Evolutionary conservation across 2,888 invertebrate genomes (phyloP), one percentile per base, ranked within the genome.

Genomic region (Luperina testacea): DNA sequence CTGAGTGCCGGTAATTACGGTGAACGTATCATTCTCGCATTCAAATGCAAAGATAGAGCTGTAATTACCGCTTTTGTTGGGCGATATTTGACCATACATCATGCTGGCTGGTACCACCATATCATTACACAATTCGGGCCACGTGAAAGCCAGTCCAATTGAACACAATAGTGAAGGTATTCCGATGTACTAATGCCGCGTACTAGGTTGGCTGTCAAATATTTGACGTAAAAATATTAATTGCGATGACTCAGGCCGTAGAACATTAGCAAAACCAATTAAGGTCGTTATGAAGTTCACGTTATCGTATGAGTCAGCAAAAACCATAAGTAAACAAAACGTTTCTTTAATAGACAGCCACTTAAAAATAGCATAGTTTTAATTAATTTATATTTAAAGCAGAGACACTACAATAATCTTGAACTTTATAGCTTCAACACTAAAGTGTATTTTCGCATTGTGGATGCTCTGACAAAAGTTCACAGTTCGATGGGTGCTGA

Each of bases 401-500:
- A 13, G 24, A 68, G 1, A 27, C 6, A 1, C 0, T 24, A 70
- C 1, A 17, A 17, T 27, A 61, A 75, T 53, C 1, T 64, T 57
- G n/a, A 15, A 42, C 78, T 63, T 51, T 84, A 82, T 51, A 4
- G 0, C 2, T 61, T 20, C n/a, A 8, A 0, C 0, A 5, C 48
- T 71, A 86, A 59, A 64, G 87, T 72, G 11, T 15, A 75, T 68
- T 85, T 83, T 83, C 2, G 68, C 67, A 63, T 78, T 83, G 75
- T 7, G 51, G 48, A 42, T 83, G 68, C 48, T 71, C 69, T 78
- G 73, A 87, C 80, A 80, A 77, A 80, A 80, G 87, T 89, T 90
- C 82, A 90, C 90, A 91, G 92, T 90, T 89, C 89, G 89, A 82
- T 85, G 90, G 76, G 82, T 87, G 82, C 76, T 83, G 78, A 87